These are phyloP conservation scores for Ylistrum balloti DNA, from an alignment of 1,140 invertebrate genomes.

Conservation along the genomic window DNA sequence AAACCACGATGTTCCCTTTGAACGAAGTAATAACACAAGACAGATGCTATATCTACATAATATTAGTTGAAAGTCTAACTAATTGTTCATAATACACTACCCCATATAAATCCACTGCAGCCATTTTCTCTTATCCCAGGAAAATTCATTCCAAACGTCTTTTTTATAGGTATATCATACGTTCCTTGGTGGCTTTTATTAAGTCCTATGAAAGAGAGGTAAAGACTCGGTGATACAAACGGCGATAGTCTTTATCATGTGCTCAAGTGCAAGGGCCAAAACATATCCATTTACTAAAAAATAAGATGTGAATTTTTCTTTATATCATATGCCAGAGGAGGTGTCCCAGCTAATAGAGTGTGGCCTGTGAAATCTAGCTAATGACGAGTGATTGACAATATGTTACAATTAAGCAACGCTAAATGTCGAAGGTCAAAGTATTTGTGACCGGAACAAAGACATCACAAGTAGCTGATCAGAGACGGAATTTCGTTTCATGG, in stretches of 20 bases:
- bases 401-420: background rate
- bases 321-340: background rate
- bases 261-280: conserved; percentile 7
- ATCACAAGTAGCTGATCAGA: background rate
- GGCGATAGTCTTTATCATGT: background rate
- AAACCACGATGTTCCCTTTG: conserved; percentile 1
- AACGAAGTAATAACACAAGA: background rate
- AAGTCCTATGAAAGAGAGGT: background rate
- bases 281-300: background rate
- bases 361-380: background rate
- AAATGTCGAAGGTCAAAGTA: background rate
- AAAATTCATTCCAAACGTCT: conserved; percentile 20
- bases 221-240: background rate
- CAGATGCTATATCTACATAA: conserved; percentile 12
- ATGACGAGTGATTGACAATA: background rate
- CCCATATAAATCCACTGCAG: background rate
- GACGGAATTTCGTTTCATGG: background rate
- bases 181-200: background rate
- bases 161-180: background rate
- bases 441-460: background rate
- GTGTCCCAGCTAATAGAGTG: background rate
- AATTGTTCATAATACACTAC: conserved; percentile 9
- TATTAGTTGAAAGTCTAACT: conserved; percentile 19
- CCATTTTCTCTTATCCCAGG: background rate
- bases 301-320: background rate